Evolutionary conservation across 2,113 vertebrate species (phyloP).

Genomic region (Willisornis vidua): DNA sequence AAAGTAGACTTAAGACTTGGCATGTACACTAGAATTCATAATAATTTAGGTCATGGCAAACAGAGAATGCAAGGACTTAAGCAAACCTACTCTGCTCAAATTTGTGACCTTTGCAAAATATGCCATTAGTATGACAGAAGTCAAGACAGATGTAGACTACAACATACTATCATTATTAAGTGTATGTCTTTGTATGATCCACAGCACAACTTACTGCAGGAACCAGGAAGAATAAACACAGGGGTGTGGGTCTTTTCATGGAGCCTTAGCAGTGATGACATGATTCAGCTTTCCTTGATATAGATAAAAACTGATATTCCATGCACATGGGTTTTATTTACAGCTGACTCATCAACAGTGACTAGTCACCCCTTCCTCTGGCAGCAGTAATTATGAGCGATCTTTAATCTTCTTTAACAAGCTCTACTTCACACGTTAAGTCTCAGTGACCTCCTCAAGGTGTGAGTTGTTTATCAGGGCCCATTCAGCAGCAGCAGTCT

Average conservation of each 20-base stretch:
- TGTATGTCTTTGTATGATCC: conserved; percentile 77
- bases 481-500: conserved; percentile 79
- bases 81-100: conserved; percentile 49
- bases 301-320: conserved; percentile 73
- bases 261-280: conserved; percentile 63
- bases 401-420: conserved; percentile 60
- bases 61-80: conserved; percentile 54
- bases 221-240: conserved; percentile 71
- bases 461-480: conserved; percentile 65
- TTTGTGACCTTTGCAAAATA: conserved; percentile 57
- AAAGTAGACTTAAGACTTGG: conserved; percentile 50
- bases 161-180: conserved; percentile 74
- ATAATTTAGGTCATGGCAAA: conserved; percentile 60
- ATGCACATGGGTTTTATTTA: conserved; percentile 82
- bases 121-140: conserved; percentile 42
- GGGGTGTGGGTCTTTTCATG: conserved; percentile 61
- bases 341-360: conserved; percentile 69
- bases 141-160: conserved; percentile 65
- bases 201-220: conserved; percentile 79
- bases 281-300: conserved; percentile 73
- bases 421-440: conserved; percentile 46
- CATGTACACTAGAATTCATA: conserved; percentile 66
- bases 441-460: conserved; percentile 63
- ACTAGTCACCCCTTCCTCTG: conserved; percentile 54
- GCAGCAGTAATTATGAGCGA: conserved; percentile 61